Conservation (phyloP, 1,140 invertebrate species). For the Macrobrachium rosenbergii region DNA sequence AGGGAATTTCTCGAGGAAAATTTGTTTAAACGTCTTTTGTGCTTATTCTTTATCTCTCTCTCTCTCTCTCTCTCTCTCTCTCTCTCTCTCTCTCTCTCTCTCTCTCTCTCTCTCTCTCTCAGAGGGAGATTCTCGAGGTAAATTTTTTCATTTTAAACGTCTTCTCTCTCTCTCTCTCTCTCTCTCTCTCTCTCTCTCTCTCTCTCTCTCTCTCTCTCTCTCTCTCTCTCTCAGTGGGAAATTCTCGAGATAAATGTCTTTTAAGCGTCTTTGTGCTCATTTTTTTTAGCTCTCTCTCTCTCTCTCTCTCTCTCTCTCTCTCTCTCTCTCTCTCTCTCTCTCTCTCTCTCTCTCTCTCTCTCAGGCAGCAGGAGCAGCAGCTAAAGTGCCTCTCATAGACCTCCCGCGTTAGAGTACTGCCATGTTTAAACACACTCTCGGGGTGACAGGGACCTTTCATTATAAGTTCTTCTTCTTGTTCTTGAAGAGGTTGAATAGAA, state of each 20-base stretch:
- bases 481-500: no score
- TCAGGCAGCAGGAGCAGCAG: no score
- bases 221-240: neutral
- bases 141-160: no score
- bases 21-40: neutral
- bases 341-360: neutral
- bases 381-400: no score
- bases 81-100: neutral
- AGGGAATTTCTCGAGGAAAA: neutral
- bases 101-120: neutral
- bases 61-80: neutral
- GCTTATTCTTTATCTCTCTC: neutral
- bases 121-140: neutral
- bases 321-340: neutral
- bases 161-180: neutral
- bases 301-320: neutral
- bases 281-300: constrained; percentile 20
- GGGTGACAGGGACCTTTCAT: no score
- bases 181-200: neutral
- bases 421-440: no score
- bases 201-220: neutral
- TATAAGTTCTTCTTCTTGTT: no score
- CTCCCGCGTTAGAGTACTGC: no score
- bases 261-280: no score
- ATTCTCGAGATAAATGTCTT: no score